Evolutionary conservation across 2,888 invertebrate species (phyloP).

Genomic region (Ophioninae sp.): DNA sequence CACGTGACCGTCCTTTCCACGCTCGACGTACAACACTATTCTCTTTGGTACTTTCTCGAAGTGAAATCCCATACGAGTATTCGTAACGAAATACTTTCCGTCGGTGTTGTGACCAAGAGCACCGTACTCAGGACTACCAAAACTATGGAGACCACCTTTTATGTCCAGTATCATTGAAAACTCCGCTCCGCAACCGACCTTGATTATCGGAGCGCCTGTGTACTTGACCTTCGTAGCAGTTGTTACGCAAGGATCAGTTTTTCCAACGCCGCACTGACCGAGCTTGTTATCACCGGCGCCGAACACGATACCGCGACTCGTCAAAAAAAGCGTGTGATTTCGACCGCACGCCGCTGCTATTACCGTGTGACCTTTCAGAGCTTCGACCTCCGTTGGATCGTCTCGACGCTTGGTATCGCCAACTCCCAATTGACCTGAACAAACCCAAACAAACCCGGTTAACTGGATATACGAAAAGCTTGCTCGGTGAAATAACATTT

Average conservation of each 20-base stretch:
- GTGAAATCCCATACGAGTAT: conserved; percentile 93
- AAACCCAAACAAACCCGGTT: neutral
- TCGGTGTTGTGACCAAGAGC: conserved; percentile 97
- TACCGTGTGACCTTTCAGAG: conserved; percentile 88
- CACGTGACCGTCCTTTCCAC: conserved; percentile 92
- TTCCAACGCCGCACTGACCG: conserved; percentile 95
- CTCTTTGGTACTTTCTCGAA: conserved; percentile 93
- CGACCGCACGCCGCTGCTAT: conserved; percentile 94
- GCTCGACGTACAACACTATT: conserved; percentile 93
- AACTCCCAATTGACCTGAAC: conserved; percentile 90
- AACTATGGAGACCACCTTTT: conserved; percentile 93
- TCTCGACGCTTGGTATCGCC: conserved; percentile 89
- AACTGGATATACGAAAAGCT: neutral
- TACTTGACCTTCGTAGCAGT: conserved; percentile 85
- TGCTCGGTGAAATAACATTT: neutral
- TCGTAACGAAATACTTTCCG: conserved; percentile 95
- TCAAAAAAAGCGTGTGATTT: conserved; percentile 93
- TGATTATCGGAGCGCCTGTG: conserved; percentile 92
- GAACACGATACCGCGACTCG: conserved; percentile 93
- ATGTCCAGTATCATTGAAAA: conserved; percentile 95
- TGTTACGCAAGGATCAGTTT: conserved; percentile 80
- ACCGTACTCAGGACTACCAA: conserved; percentile 96
- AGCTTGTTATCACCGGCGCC: conserved; percentile 95
- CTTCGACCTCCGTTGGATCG: conserved; percentile 89
- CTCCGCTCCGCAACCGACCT: conserved; percentile 95